Evolutionary conservation across 2,797 vertebrate species (phyloP), one percentile per base, ranked within the genome.

Genomic region (Percopsis omiscomaycus): DNA sequence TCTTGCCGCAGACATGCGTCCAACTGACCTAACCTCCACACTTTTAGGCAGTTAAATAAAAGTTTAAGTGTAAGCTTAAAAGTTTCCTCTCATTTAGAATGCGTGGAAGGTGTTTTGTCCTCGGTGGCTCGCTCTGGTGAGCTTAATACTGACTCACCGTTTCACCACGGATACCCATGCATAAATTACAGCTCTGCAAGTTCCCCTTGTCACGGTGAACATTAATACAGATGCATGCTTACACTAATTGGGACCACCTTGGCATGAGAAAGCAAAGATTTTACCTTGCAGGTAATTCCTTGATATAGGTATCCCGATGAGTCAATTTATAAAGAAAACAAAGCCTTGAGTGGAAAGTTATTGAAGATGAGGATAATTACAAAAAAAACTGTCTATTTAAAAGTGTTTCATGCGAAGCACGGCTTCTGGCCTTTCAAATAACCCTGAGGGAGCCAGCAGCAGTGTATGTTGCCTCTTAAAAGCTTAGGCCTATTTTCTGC

Each of bases 11-110:
- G 57, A 37, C 68, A 69, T 49, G 76, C 81, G 71, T 60, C 59
- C 69, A 64, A 68, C 68, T 78, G 80, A 84, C 85, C 68, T 8
- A 60, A 77, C 76, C 85, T 79, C 54, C 28, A 55, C 74, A 68
- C 9, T 61, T 72, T 84, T 88, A 55, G 75, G 82, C 57, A 65
- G 77, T 75, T 84, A 86, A 89, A 87, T 74, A 71, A 71, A 84
- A 75, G 81, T 87, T 83, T 77, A 79, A 84, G 75, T 77, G 78
- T 59, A 82, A 81, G 59, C 80, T 52, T 75, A 77, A 75, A 72
- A 71, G 71, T 74, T 59, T 59, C 37, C 42, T 64, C 77, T 78
- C 73, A 82, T 86, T 88, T 82, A 66, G 65, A 82, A 87, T 84
- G 73, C 79, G 86, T 78, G 67, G 74, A 63, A 66, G 75, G 61